Evolutionary conservation across 2,113 vertebrate species (phyloP).

Genomic region (Oncorhynchus gorbuscha): DNA sequence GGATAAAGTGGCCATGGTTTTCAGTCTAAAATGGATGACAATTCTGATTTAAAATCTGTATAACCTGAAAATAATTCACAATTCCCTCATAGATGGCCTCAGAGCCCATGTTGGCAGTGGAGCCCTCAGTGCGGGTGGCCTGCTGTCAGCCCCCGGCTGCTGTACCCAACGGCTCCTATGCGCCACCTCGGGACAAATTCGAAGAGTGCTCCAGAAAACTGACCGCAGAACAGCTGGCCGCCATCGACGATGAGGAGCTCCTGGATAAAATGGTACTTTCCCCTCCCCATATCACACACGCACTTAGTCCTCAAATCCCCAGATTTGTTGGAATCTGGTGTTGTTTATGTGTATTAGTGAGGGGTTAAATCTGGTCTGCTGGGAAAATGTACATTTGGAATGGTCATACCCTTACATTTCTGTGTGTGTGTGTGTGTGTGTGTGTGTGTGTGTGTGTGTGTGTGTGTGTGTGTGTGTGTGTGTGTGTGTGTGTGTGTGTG

Average conservation of each 20-base stretch:
- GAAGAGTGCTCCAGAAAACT: conserved; percentile 69
- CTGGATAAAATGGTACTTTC: conserved; percentile 92
- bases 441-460: neutral
- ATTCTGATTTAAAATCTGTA: neutral
- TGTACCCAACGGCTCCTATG: conserved; percentile 72
- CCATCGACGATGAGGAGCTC: conserved; percentile 88
- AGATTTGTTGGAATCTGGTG: neutral
- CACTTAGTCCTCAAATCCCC: neutral
- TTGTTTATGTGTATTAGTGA: neutral
- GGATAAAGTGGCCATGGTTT: conserved; percentile 3
- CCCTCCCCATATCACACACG: neutral
- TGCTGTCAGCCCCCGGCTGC: conserved; percentile 53
- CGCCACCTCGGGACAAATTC: conserved; percentile 53
- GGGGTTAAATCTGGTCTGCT: neutral
- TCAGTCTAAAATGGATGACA: neutral
- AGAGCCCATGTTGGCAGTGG: conserved; percentile 59
- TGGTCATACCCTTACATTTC: neutral
- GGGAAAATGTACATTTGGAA: conserved; percentile 14
- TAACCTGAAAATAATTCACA: conserved; percentile 1
- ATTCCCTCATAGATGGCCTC: conserved; percentile 71
- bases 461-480: neutral
- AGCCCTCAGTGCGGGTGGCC: conserved; percentile 46
- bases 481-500: too few species aligned
- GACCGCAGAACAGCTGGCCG: conserved; percentile 78
- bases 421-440: neutral